Evolutionary conservation across 2,113 vertebrate species (phyloP).

Genomic region (Tor tambroides): DNA sequence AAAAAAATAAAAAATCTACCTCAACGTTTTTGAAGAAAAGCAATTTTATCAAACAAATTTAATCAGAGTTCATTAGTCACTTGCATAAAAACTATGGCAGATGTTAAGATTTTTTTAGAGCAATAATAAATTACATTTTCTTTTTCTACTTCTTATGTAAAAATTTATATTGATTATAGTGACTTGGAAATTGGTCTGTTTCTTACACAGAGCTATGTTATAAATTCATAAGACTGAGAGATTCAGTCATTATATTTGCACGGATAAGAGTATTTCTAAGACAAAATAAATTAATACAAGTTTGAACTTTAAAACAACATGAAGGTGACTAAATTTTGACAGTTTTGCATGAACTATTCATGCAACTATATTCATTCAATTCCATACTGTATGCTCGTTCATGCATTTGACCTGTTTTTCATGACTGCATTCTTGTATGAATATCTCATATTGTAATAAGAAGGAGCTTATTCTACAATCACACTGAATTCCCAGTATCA

Average conservation of each 20-base stretch:
- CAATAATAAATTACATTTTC: too few relatives aligned
- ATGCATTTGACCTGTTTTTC: neutral
- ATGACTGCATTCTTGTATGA: neutral
- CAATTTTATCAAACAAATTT: too few relatives aligned
- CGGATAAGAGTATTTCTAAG: neutral
- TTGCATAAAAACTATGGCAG: too few relatives aligned
- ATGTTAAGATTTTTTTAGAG: neutral
- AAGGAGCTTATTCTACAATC: neutral
- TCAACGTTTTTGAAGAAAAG: neutral
- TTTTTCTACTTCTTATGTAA: neutral
- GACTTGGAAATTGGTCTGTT: neutral
- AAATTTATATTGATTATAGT: neutral
- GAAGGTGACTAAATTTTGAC: neutral
- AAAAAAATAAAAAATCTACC: too few relatives aligned
- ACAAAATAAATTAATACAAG: neutral
- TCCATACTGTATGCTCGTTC: neutral
- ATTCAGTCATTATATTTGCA: neutral
- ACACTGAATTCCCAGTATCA: neutral
- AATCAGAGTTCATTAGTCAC: too few relatives aligned
- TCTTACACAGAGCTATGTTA: neutral
- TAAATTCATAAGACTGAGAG: neutral
- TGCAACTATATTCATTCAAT: neutral
- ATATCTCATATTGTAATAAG: too few relatives aligned
- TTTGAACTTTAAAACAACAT: neutral
- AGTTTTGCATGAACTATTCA: neutral